Conservation (phyloP, 2,113 vertebrate genomes). For the Centropus bengalensis region DNA sequence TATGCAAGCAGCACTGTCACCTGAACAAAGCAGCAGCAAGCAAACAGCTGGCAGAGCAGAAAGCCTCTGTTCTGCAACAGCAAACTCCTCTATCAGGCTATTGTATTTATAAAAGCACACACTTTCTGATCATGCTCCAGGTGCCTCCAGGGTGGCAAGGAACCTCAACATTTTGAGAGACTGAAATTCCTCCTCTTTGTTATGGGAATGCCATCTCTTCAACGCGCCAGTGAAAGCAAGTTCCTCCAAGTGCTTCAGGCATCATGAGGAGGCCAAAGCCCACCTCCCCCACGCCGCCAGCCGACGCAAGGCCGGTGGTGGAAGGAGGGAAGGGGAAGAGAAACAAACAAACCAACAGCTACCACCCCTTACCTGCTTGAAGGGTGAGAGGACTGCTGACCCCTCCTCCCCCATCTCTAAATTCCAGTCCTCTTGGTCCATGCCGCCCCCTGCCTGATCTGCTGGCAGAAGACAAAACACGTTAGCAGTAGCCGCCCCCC, state of each 20-base stretch:
- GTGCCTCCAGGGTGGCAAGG: not conserved
- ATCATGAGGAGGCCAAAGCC: accelerated
- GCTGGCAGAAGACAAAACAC: too few relatives aligned
- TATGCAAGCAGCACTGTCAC: accelerated
- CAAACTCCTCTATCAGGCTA: not conserved
- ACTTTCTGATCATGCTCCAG: accelerated
- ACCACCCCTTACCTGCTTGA: not conserved
- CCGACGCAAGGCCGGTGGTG: accelerated
- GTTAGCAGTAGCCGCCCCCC: accelerated
- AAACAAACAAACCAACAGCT: accelerated
- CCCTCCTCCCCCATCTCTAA: conserved; percentile 15
- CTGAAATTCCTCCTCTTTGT: accelerated
- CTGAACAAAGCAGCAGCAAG: not conserved
- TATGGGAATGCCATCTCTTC: not conserved
- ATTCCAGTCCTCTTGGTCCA: conserved; percentile 73
- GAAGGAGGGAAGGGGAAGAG: accelerated
- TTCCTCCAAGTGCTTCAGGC: not conserved
- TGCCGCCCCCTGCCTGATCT: not conserved
- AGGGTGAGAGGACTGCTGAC: not conserved
- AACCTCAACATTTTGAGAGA: not conserved
- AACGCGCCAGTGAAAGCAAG: accelerated
- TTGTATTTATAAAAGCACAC: not conserved
- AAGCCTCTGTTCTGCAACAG: not conserved
- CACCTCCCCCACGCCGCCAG: too few relatives aligned
- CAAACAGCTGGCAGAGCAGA: accelerated